phyloP scores from a whole-genome alignment of 2,113 vertebrate species.

The Rhadina sibilatrix region DNA sequence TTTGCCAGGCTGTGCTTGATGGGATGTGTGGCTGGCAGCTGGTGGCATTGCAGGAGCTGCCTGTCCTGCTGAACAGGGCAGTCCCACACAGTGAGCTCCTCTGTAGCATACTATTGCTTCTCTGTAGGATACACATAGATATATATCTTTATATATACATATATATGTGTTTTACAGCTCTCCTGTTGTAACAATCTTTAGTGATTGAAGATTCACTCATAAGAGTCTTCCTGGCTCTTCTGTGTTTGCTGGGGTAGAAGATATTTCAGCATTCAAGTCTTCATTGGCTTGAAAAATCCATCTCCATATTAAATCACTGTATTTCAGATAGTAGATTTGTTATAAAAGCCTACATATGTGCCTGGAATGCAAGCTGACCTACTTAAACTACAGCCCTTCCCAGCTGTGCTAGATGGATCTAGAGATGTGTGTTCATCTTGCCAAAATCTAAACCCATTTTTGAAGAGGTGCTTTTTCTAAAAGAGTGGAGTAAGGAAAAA shows the following conservation, averaged over 20 bases:
- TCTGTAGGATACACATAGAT: neutral
- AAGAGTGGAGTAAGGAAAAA: neutral
- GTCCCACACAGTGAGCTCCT: neutral
- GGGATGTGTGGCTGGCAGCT: neutral
- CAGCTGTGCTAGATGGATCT: neutral
- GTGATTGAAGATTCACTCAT: neutral
- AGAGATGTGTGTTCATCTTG: neutral
- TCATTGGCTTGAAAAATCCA: neutral
- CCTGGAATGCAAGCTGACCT: neutral
- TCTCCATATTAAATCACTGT: neutral
- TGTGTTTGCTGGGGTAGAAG: neutral
- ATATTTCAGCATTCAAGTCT: neutral
- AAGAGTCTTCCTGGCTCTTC: neutral
- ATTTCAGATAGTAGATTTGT: neutral
- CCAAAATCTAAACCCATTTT: neutral
- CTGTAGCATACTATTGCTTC: neutral
- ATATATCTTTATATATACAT: neutral
- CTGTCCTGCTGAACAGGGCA: neutral
- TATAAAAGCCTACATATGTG: neutral
- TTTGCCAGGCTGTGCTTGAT: neutral
- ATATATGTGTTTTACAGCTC: neutral
- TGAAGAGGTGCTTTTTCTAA: neutral
- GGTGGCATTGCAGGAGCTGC: rapidly evolving
- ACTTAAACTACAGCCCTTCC: neutral
- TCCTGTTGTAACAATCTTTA: neutral